A percentile compares a stretch with the other conserved stretches of the same genome.
Evolutionary conservation across 2,113 vertebrate genomes (phyloP).

Genomic region (Hydrochoerus hydrochaeris): DNA sequence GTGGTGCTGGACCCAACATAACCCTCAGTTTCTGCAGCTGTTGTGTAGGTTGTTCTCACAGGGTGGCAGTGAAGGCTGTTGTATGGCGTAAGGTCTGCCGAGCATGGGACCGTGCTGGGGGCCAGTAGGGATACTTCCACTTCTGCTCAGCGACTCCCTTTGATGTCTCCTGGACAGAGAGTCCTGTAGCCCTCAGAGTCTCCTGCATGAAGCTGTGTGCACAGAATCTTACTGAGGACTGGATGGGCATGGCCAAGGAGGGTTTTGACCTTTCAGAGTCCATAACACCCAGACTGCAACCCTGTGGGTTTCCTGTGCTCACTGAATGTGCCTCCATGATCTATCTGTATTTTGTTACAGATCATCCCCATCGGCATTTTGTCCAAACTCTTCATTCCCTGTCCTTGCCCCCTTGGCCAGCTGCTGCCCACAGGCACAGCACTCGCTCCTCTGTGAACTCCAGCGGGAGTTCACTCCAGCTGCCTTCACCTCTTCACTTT

Average conservation of each 20-base stretch:
- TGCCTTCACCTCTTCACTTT: not conserved
- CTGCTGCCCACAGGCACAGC: rapidly evolving
- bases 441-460: not conserved
- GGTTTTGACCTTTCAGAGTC: not conserved
- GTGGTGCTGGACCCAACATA: not conserved
- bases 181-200: not conserved
- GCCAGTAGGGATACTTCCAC: not conserved
- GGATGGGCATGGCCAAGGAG: not conserved
- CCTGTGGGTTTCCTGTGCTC: not conserved
- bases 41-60: not conserved
- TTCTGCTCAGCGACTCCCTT: not conserved
- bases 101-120: not conserved
- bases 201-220: not conserved
- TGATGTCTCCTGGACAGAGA: not conserved
- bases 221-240: not conserved
- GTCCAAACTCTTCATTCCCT: not conserved
- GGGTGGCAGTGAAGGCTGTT: not conserved
- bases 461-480: not conserved
- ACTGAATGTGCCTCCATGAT: not conserved
- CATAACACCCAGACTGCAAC: not conserved
- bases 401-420: not conserved
- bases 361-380: not conserved
- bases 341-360: not conserved
- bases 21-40: not conserved
- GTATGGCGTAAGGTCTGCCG: not conserved